Percentiles rank a stretch among this genome's conserved stretches.
Evolutionary conservation across 2,888 invertebrate genomes (phyloP).

Genomic region (Ormyrus nitidulus): DNA sequence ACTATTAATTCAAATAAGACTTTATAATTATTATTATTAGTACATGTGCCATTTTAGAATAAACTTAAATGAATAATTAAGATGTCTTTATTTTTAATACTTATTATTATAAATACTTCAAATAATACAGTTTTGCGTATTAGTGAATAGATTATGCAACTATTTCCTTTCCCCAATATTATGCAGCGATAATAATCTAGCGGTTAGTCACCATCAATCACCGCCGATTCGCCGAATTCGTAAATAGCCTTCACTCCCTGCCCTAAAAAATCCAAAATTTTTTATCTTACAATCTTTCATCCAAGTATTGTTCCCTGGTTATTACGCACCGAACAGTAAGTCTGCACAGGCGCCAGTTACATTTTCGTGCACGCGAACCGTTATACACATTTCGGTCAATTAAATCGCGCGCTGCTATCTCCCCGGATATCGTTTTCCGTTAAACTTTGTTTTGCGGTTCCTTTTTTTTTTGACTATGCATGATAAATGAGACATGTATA

Average conservation of each 20-base stretch:
- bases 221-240: constrained; percentile 38
- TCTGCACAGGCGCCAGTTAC: constrained; percentile 33
- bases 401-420: constrained; percentile 52
- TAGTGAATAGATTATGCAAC: no score
- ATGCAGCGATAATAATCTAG: not conserved
- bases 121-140: no score
- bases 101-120: no score
- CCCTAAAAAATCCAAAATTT: constrained; percentile 27
- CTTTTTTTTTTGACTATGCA: not conserved
- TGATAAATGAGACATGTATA: no score
- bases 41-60: no score
- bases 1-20: no score
- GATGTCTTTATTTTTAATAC: no score
- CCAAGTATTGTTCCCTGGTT: constrained; percentile 35
- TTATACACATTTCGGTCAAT: constrained; percentile 54
- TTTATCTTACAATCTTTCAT: constrained; percentile 50
- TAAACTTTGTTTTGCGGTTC: constrained; percentile 36
- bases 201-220: constrained; percentile 42
- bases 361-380: constrained; percentile 50
- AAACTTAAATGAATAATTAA: no score
- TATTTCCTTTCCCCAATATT: not conserved
- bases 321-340: constrained; percentile 30
- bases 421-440: constrained; percentile 38
- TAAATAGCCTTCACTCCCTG: constrained; percentile 5
- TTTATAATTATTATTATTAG: no score